Base-by-base conservation (phyloP, 2,113 vertebrate genomes). In the Crotalus helleri region DNA sequence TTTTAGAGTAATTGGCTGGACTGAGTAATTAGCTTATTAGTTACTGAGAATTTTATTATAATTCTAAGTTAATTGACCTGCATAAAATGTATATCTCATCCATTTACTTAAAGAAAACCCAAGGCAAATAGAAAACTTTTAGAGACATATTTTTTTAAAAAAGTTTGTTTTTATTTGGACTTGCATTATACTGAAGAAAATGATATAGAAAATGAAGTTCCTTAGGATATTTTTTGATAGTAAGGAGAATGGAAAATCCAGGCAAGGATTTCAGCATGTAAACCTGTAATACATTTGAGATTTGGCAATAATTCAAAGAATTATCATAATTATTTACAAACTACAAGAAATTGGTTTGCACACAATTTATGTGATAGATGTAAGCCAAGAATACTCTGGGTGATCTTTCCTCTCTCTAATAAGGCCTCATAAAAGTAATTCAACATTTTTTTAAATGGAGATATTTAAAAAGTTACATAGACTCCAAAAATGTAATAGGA, bases 301-400 rank as follows among this genome's bases (percentile, higher is more conserved):
- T 26, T 91, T 91, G 69, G 92, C 92, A 94, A 91, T 87, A 91
- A 93, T 93, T 93, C 90, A 93, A 87, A 93, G 87, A 94, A 94
- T 94, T 94, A 64, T 92, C 88, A 44, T 54, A 49, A 91, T 87
- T 87, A 91, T 85, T 94, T 90, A 46, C 44, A 90, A 90, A 89
- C 86, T 58, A 58, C 39, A 57, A 91, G 55, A 46, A 93, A 88
- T 64, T 49, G 39, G 90, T 85, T 94, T 81, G 85, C 57, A 26
- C 19, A n/a, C 86, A 86, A 89, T 89, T 64, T 19, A 11, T 64
- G 55, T 85, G 19, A 88, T 85, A 46, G 17, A 39, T 85, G 44
- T 85, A 64, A 86, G 87, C 69, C 46, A 86, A 92, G 55, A 55
- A 26, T 33, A 86, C 44, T 55, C 57, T 93, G 92, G 64, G 93